phyloP scores from a whole-genome alignment of 2,113 vertebrate genomes.

The Typhlomys cinereus region DNA sequence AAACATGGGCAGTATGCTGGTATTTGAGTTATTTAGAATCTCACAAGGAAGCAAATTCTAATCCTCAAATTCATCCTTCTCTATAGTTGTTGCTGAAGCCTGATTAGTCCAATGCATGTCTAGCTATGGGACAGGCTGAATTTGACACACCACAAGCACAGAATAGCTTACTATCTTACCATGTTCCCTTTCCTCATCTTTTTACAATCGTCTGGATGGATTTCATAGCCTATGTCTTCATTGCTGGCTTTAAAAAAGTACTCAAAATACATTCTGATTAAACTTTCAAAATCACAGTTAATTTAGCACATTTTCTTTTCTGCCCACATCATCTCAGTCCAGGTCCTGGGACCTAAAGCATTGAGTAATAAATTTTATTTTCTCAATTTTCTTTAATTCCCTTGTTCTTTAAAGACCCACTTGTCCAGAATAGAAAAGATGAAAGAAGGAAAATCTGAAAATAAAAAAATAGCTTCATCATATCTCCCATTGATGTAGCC shows the following conservation, averaged over 20 bases:
- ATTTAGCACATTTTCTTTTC: neutral
- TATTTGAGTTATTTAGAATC: too few species aligned
- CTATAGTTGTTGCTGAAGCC: too few species aligned
- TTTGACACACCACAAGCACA: too few species aligned
- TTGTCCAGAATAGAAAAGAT: neutral
- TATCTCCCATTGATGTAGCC: too few species aligned
- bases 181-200: too few species aligned
- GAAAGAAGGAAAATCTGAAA: neutral
- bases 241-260: neutral
- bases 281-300: neutral
- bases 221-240: neutral
- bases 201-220: neutral
- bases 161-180: too few species aligned
- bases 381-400: neutral
- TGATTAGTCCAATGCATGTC: too few species aligned
- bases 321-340: fast-evolving
- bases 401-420: neutral
- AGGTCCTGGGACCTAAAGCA: too few species aligned
- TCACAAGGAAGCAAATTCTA: too few species aligned
- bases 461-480: neutral
- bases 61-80: too few species aligned
- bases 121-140: too few species aligned
- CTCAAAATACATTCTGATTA: neutral
- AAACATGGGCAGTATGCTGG: too few species aligned
- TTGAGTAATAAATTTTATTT: neutral